Base-by-base conservation (phyloP, 2,113 vertebrate genomes). In the Spea multiplicata region DNA sequence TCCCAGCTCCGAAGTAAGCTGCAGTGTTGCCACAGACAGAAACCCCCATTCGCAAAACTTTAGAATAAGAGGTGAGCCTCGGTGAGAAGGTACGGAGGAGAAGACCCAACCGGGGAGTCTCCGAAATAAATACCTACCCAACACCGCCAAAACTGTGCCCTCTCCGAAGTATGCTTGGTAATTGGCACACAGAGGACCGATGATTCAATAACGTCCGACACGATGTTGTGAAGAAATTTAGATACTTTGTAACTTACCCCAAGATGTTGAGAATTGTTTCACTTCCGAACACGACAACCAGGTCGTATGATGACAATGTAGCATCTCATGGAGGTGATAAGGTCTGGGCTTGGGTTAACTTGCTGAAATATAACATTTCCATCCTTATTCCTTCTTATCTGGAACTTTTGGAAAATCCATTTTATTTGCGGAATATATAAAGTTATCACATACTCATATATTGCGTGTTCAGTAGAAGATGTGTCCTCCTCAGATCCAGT, bases 191-290 rank as follows among this genome's bases (percentile, higher is more conserved):
- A 70, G 57, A n/a, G 16, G 2, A 73, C 66, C 6, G 0, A 5
- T 17, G 8, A 16, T 57, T 2, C n/a, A 30, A 0, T 0, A 7
- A 50, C 72, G 30, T 14, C 78, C 2, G 66, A 3, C 6, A 59
- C 55, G 50, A 13, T 4, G 14, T 9, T 8, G 8, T 59, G 3
- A 59, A 59, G 10, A 8, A 12, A 7, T 59, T 13, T 8, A 13
- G 4, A 13, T 59, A 59, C 10, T 59, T 52, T 67, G 44, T 3
- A 10, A 50, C 93, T 94, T 90, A 94, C 92, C 92, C 30, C 0
- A 93, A 64, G 10, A 95, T 91, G 0, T 89, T 91, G 48, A 96
- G 87, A 82, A 88, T 92, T 76, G 93, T 96, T 47, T 94, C 93
- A 5, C 3, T 14, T 13, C 94, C 94, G 3, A 96, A 96, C 81